A percentile compares a stretch with the other conserved stretches of the same genome.
phyloP scores from a whole-genome alignment of 2,888 invertebrate genomes.

The Himalopsyche japonica region DNA sequence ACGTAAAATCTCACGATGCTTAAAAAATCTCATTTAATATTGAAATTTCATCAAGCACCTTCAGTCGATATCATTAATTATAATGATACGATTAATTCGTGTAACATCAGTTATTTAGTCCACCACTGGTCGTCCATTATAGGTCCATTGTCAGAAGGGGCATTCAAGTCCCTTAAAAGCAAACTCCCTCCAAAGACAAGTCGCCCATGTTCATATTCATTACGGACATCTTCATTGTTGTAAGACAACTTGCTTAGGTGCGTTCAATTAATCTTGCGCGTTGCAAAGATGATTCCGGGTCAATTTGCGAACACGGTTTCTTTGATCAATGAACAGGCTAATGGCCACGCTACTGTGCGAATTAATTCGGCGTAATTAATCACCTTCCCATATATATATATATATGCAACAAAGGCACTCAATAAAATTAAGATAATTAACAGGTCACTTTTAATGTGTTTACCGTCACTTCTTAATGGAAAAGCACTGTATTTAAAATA shows the following conservation, averaged over 20 bases:
- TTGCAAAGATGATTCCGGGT: conserved; percentile 23
- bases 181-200: neutral
- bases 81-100: too few relatives aligned
- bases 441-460: too few relatives aligned
- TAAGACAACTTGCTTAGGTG: conserved; percentile 11
- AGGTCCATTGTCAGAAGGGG: neutral
- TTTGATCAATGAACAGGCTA: neutral
- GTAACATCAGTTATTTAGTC: too few relatives aligned
- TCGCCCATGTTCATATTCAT: neutral
- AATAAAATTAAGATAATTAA: too few relatives aligned
- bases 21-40: too few relatives aligned
- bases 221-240: conserved; percentile 19
- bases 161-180: neutral
- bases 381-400: neutral
- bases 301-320: conserved; percentile 17
- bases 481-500: too few relatives aligned
- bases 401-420: too few relatives aligned
- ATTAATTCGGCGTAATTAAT: neutral
- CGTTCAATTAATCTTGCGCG: conserved; percentile 26
- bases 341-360: neutral
- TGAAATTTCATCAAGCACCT: too few relatives aligned
- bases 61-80: too few relatives aligned
- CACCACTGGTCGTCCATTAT: neutral
- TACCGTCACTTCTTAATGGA: too few relatives aligned
- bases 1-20: too few relatives aligned